A percentile compares a stretch with the other conserved stretches of the same genome.
Conservation (phyloP, 2,113 vertebrate genomes). For the Crocuta crocuta region DNA sequence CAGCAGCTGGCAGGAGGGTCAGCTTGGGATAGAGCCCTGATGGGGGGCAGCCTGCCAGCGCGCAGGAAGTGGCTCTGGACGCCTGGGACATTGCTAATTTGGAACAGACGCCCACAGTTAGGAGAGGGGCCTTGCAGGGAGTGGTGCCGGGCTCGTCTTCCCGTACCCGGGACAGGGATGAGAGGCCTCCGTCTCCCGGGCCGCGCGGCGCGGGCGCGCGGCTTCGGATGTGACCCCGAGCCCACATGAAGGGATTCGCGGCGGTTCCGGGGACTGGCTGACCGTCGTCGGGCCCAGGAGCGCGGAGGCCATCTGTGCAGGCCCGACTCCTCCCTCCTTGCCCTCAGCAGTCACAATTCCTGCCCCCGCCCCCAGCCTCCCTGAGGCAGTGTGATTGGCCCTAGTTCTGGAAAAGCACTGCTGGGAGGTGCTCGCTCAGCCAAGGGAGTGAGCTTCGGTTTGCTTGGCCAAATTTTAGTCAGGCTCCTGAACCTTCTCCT, state of each 20-base stretch:
- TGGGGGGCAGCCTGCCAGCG: constrained; percentile 57
- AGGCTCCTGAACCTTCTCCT: not conserved
- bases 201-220: not conserved
- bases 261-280: not conserved
- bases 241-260: not conserved
- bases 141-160: not conserved
- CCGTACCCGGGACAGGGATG: not conserved
- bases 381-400: not conserved
- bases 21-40: constrained; percentile 45
- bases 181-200: not conserved
- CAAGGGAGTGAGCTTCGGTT: not conserved
- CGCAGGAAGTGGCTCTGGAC: constrained; percentile 36
- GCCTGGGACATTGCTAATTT: constrained; percentile 63
- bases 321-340: not conserved
- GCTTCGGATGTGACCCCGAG: not conserved
- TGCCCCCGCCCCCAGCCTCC: not conserved
- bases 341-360: not conserved
- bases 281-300: not conserved
- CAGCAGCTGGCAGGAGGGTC: constrained; percentile 32
- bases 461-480: not conserved
- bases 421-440: not conserved
- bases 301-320: not conserved
- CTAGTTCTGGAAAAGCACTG: not conserved
- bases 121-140: constrained; percentile 12
- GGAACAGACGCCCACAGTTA: constrained; percentile 38